Percentiles rank a stretch among this genome's conserved stretches.
phyloP scores from a whole-genome alignment of 2,888 invertebrate species.

The Lottia scabra region DNA sequence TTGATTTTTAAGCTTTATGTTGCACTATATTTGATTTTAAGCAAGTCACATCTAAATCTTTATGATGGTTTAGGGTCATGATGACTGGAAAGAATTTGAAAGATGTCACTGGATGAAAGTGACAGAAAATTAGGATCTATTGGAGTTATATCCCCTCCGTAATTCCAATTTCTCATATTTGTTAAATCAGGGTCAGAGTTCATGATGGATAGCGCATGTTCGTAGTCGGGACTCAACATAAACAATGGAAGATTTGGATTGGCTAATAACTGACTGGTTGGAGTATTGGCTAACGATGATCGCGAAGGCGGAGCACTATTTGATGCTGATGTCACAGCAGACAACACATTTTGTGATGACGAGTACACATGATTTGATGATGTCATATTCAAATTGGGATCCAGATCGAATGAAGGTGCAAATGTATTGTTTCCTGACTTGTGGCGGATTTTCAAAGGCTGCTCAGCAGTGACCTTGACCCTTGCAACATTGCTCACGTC shows the following conservation, averaged over 20 bases:
- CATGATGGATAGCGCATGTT: background rate
- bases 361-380: background rate
- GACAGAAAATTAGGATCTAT: background rate
- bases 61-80: background rate
- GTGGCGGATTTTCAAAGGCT: background rate
- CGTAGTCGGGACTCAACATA: background rate
- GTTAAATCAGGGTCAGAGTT: background rate
- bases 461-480: background rate
- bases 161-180: background rate
- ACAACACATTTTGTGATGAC: too few species aligned
- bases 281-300: background rate
- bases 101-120: background rate
- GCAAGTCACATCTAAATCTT: too few species aligned
- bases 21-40: too few species aligned
- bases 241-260: background rate
- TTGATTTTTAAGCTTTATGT: too few species aligned
- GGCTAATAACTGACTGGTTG: background rate
- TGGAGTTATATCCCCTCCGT: background rate
- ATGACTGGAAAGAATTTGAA: background rate
- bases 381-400: background rate
- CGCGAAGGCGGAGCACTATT: background rate
- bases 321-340: background rate
- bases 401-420: background rate
- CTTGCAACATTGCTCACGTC: background rate
- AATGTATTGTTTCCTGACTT: background rate